Percentiles rank a stretch among this genome's conserved stretches.
Conservation (phyloP, 1,140 invertebrate species). For the Chrysomallon squamiferum region DNA sequence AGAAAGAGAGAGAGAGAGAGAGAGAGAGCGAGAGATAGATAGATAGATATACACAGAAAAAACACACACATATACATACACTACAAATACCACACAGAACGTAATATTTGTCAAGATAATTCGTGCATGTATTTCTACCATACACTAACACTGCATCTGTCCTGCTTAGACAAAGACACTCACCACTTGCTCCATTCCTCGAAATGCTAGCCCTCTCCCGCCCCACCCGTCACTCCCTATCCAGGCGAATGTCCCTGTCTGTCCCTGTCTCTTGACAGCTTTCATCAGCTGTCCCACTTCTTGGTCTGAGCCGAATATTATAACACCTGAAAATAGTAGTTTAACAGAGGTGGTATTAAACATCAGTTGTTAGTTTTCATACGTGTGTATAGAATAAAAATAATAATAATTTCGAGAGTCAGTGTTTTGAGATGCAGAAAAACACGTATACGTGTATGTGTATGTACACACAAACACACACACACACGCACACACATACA, state of each 20-base stretch:
- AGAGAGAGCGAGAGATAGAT: slow-evolving; percentile 4
- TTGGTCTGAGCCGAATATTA: slow-evolving; percentile 95
- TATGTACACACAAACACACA: too few relatives aligned
- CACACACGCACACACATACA: not conserved
- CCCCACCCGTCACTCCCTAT: slow-evolving; percentile 86
- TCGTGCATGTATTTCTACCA: too few relatives aligned
- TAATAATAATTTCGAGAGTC: too few relatives aligned
- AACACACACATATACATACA: too few relatives aligned
- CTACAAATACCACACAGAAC: too few relatives aligned
- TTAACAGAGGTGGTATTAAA: too few relatives aligned
- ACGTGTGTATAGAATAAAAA: too few relatives aligned
- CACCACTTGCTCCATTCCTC: slow-evolving; percentile 83
- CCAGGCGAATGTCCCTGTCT: slow-evolving; percentile 91
- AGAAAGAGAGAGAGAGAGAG: not conserved
- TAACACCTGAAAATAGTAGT: slow-evolving; percentile 80
- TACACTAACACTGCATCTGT: too few relatives aligned
- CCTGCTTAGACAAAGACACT: not conserved
- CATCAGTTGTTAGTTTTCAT: too few relatives aligned
- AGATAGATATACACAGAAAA: slow-evolving; percentile 7
- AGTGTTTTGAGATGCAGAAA: too few relatives aligned
- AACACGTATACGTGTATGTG: too few relatives aligned
- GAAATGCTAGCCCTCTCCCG: slow-evolving; percentile 75
- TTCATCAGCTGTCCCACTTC: slow-evolving; percentile 94
- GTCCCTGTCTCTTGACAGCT: slow-evolving; percentile 83
- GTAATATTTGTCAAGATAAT: too few relatives aligned